These are phyloP conservation scores for Athetis lepigone DNA, from an alignment of 2,888 invertebrate genomes.

Conservation along the genomic window DNA sequence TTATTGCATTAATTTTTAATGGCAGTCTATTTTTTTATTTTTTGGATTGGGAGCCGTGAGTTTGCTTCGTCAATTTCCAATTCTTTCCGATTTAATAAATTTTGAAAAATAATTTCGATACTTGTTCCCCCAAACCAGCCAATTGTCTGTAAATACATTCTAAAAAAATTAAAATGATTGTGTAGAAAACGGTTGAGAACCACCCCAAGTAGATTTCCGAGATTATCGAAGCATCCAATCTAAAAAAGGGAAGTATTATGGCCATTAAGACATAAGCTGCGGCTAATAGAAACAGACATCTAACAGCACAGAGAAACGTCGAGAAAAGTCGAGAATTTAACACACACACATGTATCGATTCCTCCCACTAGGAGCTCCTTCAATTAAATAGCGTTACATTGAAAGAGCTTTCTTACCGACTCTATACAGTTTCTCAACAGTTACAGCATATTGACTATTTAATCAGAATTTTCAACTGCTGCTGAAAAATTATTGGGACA, in stretches of 20 bases:
- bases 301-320: neutral
- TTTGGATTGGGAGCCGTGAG: slow-evolving; percentile 5
- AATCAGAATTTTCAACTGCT: neutral
- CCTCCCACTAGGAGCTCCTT: too few species aligned
- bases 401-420: neutral
- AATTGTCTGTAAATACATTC: neutral
- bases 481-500: too few species aligned
- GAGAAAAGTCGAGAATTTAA: neutral
- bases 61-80: neutral
- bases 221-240: slow-evolving; percentile 10
- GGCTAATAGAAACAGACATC: neutral
- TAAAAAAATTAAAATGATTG: too few species aligned
- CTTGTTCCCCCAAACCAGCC: neutral
- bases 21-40: neutral
- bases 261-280: slow-evolving; percentile 7
- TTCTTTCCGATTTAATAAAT: neutral
- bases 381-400: too few species aligned
- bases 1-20: neutral
- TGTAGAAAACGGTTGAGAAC: neutral
- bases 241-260: neutral
- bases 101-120: slow-evolving; percentile 9
- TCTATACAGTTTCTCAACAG: neutral
- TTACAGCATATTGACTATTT: neutral
- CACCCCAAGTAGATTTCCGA: neutral
- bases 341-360: neutral